Percentiles rank a stretch among this genome's conserved stretches.
phyloP scores from a whole-genome alignment of 2,113 vertebrate species.

The Brevimyrus niger region DNA sequence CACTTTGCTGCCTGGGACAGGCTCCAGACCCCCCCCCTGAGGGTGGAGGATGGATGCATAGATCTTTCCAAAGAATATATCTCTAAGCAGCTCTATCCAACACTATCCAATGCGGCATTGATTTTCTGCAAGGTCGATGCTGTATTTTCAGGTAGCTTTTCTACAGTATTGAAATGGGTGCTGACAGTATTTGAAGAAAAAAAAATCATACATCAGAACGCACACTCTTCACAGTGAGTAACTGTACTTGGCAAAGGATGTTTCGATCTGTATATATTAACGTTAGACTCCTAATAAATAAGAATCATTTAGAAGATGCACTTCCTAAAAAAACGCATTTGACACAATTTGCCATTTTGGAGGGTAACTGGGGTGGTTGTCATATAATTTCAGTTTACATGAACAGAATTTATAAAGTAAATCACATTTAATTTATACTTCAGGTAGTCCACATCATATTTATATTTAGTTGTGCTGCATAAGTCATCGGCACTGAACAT shows the following conservation, averaged over 20 bases:
- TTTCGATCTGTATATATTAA: background rate
- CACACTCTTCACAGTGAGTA: background rate
- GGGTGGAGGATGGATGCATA: background rate
- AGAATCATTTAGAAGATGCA: background rate
- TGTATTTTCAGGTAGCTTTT: background rate
- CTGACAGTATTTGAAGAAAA: background rate
- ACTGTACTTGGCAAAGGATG: background rate
- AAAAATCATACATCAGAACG: background rate
- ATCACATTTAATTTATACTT: background rate
- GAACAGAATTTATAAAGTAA: background rate
- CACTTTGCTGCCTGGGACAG: background rate
- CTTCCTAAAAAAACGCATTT: background rate
- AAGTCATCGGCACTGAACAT: background rate
- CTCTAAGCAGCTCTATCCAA: background rate
- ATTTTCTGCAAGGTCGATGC: background rate
- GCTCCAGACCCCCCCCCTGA: background rate
- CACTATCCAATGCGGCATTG: background rate
- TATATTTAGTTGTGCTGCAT: background rate
- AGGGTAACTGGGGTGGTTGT: background rate
- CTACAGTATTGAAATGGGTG: background rate
- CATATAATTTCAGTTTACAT: background rate
- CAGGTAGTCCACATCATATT: background rate
- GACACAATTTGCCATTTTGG: background rate
- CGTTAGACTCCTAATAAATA: background rate
- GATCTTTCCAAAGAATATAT: background rate